Percentiles rank a stretch among this genome's conserved stretches.
phyloP scores from a whole-genome alignment of 2,888 invertebrate genomes.

The Amiota communis region DNA sequence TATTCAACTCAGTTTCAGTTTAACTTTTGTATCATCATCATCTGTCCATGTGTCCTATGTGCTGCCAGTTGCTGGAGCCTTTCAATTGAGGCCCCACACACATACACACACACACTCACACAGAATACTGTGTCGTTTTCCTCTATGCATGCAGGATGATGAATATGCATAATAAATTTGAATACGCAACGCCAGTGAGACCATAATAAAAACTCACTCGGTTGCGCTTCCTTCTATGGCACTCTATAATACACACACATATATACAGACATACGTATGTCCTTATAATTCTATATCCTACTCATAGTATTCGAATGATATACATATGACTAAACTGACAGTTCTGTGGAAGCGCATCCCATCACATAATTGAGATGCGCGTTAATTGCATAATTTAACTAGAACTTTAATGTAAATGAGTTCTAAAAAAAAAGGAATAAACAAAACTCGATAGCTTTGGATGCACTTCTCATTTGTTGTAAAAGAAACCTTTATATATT shows the following conservation, averaged over 20 bases:
- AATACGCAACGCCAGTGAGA: background rate
- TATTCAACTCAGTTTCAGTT: background rate
- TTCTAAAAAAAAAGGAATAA: no score
- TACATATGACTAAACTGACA: background rate
- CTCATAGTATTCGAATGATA: background rate
- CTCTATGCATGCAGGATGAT: constrained; percentile 19
- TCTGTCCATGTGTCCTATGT: background rate
- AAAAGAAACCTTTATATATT: no score
- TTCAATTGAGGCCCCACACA: background rate
- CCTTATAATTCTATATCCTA: background rate
- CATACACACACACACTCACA: background rate
- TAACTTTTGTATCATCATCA: background rate
- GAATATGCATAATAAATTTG: constrained; percentile 27
- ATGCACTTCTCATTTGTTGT: no score
- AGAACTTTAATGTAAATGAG: background rate
- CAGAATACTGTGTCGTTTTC: constrained; percentile 13
- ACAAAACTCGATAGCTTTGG: no score
- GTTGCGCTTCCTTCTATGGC: background rate
- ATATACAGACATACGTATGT: background rate
- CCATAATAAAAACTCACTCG: background rate
- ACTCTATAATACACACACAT: background rate
- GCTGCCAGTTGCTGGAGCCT: background rate
- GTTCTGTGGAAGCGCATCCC: background rate
- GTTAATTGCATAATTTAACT: constrained; percentile 22
- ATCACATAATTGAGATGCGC: constrained; percentile 19